A percentile compares a stretch with the other conserved stretches of the same genome.
These are phyloP conservation scores for Labeo calbasu DNA, from an alignment of 2,797 vertebrate genomes.

Conservation along the genomic window DNA sequence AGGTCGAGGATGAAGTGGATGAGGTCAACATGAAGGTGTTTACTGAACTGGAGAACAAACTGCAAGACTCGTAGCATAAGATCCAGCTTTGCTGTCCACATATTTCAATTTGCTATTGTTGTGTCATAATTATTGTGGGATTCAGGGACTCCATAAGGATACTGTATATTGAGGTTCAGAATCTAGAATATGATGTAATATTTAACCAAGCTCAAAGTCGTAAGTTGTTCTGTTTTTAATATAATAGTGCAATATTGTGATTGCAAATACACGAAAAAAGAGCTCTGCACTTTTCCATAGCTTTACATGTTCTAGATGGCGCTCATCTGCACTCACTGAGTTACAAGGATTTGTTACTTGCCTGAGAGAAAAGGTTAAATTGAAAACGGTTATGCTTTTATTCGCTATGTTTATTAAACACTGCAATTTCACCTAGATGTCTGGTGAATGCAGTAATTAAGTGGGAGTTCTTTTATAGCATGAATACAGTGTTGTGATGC, in stretches of 20 bases:
- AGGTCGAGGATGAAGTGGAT: constrained; percentile 85
- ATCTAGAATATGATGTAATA: neutral
- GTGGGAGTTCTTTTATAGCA: neutral
- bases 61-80: constrained; percentile 69
- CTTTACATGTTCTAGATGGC: neutral
- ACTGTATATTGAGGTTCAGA: neutral
- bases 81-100: neutral
- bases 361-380: constrained; percentile 24
- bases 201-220: constrained; percentile 1
- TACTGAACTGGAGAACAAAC: constrained; percentile 77
- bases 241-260: constrained; percentile 24
- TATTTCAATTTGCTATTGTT: constrained; percentile 33
- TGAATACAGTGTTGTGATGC: constrained; percentile 2
- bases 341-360: neutral
- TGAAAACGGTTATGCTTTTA: constrained; percentile 30
- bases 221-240: constrained; percentile 22
- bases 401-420: neutral
- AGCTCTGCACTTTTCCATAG: constrained; percentile 41
- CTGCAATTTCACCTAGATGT: neutral
- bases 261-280: constrained; percentile 22
- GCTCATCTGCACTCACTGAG: neutral
- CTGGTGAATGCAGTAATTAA: neutral
- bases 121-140: neutral
- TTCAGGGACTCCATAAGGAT: neutral
- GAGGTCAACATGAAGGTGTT: constrained; percentile 80